These are phyloP conservation scores for Eriocheir sinensis DNA, from an alignment of 1,140 invertebrate genomes.

Conservation along the genomic window DNA sequence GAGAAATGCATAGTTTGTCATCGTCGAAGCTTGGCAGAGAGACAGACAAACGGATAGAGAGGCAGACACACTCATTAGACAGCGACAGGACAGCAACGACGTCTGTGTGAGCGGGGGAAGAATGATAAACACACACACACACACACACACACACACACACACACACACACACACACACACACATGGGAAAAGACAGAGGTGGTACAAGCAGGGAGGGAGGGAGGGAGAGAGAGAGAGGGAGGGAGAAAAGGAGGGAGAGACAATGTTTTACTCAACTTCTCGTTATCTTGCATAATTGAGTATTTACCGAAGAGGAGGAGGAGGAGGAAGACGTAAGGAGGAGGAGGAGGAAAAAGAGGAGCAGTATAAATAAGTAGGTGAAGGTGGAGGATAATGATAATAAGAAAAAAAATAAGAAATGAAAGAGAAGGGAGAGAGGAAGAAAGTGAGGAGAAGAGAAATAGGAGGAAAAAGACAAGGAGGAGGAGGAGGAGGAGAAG, in stretches of 20 bases:
- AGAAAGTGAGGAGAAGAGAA: too few relatives aligned
- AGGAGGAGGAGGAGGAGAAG: too few relatives aligned
- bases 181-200: neutral
- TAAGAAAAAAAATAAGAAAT: too few relatives aligned
- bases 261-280: neutral
- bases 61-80: neutral
- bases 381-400: too few relatives aligned
- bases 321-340: neutral
- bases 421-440: too few relatives aligned
- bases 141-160: too few relatives aligned
- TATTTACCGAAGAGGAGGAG: neutral
- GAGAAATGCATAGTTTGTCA: too few relatives aligned
- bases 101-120: conserved; percentile 8
- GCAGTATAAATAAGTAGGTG: neutral
- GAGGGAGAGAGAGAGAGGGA: too few relatives aligned
- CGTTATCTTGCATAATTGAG: conserved; percentile 15
- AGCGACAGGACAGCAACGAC: neutral
- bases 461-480: too few relatives aligned
- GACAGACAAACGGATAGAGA: neutral
- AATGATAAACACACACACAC: neutral
- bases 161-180: too few relatives aligned
- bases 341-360: neutral
- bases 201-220: neutral
- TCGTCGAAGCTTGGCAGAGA: too few relatives aligned
- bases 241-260: neutral